Base-by-base conservation (phyloP, 1,140 invertebrate genomes). In the Drosophila ananassae region DNA sequence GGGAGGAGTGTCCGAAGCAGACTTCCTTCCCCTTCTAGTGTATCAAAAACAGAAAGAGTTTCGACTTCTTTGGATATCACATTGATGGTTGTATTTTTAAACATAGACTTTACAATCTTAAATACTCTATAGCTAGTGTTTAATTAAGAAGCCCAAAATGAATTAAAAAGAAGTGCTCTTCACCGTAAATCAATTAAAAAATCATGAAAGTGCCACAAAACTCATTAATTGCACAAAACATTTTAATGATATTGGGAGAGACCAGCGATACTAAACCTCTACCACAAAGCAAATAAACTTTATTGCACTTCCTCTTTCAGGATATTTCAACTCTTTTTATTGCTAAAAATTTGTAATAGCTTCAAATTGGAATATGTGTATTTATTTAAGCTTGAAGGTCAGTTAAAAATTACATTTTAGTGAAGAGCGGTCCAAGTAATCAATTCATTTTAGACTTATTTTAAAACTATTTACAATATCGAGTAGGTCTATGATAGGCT, bases 1-100 rank as follows among this genome's bases (percentile, higher is more conserved):
- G 59, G 46, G 68, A 34, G 37, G 47, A 22, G 51, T 22, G 13
- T 10, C 13, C 13, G 17, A 13, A 22, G 30, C 30, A 41, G 51
- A 37, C 7, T 37, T 6, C 5, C 3, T 47, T 21, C 21, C 44
- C 22, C 2, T 47, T 21, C 21, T 8, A 21, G 21, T 13, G 7
- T 8, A 57, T 13, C 4, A 25, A 46, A 48, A 30, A 73, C 46
- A 25, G 4, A 5, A 56, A 46, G 10, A 21, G 22, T 17, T 13
- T 54, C 77, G 74, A 60, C 30, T 21, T 21, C 68, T 80, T 63
- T 44, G 64, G 74, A 85, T 85, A 85, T 85, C 81, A 85, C 81
- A 85, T 73, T 66, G 58, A 54, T 50, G 21, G 62, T 79, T 80
- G 74, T 87, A 75, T 80, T 85, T 78, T 44, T 75, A 82, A 17